phyloP scores from a whole-genome alignment of 2,888 invertebrate genomes.

The Ametastegia equiseti region DNA sequence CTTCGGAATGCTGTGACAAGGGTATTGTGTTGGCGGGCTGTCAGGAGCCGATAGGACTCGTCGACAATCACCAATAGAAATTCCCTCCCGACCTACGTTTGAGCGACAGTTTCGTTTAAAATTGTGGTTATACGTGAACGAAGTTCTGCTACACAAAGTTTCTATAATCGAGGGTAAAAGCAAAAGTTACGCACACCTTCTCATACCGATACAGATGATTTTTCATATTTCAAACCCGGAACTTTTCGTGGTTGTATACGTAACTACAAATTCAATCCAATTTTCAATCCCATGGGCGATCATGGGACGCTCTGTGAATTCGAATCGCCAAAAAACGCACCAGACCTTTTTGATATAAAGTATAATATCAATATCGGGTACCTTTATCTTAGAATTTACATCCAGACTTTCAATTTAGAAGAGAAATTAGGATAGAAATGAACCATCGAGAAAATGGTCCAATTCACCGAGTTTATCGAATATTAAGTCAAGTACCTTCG shows the following conservation, averaged over 20 bases:
- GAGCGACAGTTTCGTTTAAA: constrained; percentile 27
- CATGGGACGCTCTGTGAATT: neutral
- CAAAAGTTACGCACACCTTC: neutral
- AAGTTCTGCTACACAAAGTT: neutral
- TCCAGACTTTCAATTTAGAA: no score
- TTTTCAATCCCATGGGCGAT: neutral
- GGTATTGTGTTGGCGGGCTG: constrained; percentile 19
- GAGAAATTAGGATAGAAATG: no score
- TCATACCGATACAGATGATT: neutral
- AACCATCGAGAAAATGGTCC: neutral
- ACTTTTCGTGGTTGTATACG: neutral
- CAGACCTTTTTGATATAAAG: no score
- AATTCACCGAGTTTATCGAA: neutral
- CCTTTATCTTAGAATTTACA: no score
- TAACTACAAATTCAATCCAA: neutral
- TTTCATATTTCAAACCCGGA: neutral
- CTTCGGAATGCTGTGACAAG: constrained; percentile 20
- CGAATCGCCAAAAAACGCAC: neutral
- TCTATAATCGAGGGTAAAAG: neutral
- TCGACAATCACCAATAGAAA: constrained; percentile 39
- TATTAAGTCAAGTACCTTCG: neutral
- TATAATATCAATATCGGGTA: no score
- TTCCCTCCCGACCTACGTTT: constrained; percentile 21
- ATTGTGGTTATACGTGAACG: neutral
- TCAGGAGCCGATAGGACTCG: constrained; percentile 33